Conservation (phyloP, 2,797 vertebrate species). For the Dipus sagitta region DNA sequence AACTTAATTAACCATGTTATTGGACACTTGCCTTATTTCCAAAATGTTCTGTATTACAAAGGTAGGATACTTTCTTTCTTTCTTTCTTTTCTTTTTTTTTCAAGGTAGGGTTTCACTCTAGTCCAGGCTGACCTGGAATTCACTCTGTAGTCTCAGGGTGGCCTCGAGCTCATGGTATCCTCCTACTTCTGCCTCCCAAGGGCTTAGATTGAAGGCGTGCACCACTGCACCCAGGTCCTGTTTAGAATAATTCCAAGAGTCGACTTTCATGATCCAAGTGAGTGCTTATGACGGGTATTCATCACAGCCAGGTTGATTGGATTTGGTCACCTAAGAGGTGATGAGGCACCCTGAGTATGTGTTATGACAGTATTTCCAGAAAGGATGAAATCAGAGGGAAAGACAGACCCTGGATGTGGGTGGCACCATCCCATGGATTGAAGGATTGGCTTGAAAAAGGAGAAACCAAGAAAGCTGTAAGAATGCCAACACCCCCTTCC, state of each 20-base stretch:
- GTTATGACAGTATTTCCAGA: not conserved
- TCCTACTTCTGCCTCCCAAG: no score
- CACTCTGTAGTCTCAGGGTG: no score
- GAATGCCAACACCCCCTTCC: not conserved
- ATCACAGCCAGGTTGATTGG: not conserved
- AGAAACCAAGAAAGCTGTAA: not conserved
- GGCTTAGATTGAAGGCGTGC: no score
- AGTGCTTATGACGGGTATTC: conserved; percentile 2
- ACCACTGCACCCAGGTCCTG: no score
- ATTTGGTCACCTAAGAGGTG: not conserved
- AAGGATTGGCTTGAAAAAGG: not conserved
- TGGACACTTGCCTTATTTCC: not conserved
- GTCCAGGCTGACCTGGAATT: no score
- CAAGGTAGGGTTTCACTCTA: no score
- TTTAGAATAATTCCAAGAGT: conserved; percentile 44
- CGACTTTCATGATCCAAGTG: conserved; percentile 11
- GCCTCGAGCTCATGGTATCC: no score
- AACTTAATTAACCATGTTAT: not conserved
- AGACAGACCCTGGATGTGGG: not conserved
- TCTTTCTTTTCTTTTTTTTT: no score
- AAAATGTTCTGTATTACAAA: conserved; percentile 11
- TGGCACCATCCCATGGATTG: not conserved
- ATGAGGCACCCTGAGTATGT: no score
- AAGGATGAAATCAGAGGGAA: not conserved
- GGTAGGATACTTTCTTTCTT: not conserved